Evolutionary conservation across 2,797 vertebrate genomes (phyloP).

Genomic region (Coregonus sp.): DNA sequence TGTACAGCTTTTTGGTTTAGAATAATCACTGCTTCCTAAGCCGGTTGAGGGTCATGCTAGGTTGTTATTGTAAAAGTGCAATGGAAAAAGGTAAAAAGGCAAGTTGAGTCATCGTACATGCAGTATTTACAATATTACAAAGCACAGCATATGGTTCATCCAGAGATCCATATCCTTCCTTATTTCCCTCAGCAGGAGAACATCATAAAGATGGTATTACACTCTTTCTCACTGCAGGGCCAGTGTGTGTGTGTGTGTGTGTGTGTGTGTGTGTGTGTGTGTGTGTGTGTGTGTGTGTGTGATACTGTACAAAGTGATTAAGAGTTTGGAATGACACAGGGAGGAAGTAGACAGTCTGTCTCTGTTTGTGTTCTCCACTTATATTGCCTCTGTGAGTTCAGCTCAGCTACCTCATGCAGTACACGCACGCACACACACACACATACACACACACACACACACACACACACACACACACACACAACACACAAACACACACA

Average conservation of each 20-base stretch:
- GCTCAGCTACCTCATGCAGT: neutral
- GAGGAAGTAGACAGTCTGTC: constrained; percentile 3
- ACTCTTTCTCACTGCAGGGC: neutral
- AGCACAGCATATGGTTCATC: neutral
- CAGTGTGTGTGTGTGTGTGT: neutral
- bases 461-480: neutral
- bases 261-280: constrained; percentile 8
- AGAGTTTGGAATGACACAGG: constrained; percentile 6
- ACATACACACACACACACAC: no score
- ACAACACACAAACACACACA: neutral
- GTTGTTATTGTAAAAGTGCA: neutral
- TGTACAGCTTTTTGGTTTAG: constrained; percentile 21
- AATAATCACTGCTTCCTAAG: neutral
- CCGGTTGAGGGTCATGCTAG: neutral
- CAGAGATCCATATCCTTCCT: neutral
- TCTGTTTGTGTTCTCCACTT: neutral
- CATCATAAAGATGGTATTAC: neutral
- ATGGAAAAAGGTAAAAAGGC: neutral
- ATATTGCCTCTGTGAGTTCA: neutral
- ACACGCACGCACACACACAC: no score
- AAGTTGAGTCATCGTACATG: neutral
- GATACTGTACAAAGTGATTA: neutral
- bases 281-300: neutral
- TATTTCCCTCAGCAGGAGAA: neutral
- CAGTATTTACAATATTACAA: neutral